phyloP scores from a whole-genome alignment of 2,113 vertebrate genomes.

The Bambusicola thoracicus region DNA sequence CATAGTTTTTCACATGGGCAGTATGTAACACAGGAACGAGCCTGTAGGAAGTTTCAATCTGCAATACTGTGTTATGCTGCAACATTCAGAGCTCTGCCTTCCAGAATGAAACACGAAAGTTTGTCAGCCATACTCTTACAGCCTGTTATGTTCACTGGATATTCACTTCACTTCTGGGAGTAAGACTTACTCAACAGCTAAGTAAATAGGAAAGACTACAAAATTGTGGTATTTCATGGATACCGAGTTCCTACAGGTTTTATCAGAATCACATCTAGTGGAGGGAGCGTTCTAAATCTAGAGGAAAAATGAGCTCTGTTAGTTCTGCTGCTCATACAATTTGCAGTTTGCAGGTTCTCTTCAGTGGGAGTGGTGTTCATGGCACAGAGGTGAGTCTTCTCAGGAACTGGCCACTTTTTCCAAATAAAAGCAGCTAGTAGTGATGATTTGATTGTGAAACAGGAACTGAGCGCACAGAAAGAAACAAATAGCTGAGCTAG shows the following conservation, averaged over 20 bases:
- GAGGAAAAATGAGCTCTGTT: background rate
- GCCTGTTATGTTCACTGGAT: background rate
- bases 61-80: background rate
- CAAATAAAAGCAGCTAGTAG: background rate
- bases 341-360: accelerated
- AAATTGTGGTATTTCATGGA: background rate
- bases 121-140: background rate
- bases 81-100: background rate
- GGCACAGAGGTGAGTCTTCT: background rate
- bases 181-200: background rate
- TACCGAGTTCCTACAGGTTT: background rate
- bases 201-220: background rate
- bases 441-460: background rate
- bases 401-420: background rate
- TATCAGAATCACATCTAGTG: background rate
- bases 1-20: background rate
- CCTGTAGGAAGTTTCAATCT: background rate
- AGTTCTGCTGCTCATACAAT: background rate
- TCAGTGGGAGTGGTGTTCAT: background rate
- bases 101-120: background rate
- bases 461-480: background rate
- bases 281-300: background rate
- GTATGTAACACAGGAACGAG: background rate
- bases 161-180: background rate
- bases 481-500: background rate